Base-by-base conservation (phyloP, 1,140 invertebrate species). In the Leucophenga varia region DNA sequence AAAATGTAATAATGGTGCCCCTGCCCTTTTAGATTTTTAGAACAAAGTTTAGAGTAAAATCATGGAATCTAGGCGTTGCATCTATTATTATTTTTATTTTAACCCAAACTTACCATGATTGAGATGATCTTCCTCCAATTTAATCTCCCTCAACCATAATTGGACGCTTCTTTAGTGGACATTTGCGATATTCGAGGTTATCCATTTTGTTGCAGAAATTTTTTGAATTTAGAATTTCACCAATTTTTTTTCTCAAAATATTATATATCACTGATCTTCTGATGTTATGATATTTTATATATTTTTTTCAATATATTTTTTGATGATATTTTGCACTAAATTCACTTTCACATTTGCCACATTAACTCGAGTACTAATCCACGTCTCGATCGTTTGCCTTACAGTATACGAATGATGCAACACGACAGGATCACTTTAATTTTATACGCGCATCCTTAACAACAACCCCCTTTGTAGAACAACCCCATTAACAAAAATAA, bases 121-220 rank as follows among this genome's bases (percentile, higher is more conserved):
- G 18, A 72, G 30, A 22, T 57, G 54, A 49, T 69, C 55, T 36
- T 49, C 61, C 5, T 37, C 32, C 78, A 79, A 65, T 39, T 70
- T n/a, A n/a, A n/a, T n/a, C n/a, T n/a, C n/a, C 55, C 79, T 79
- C 61, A 41, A 71, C 31, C 17, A 79, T 78, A 58, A 92, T 86
- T 34, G 90, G 90, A 71, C 90, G 82, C 79, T 93, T 94, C 74
- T 93, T 94, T 20, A 93, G 80, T 70, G 90, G 91, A 69, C 90
- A 92, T 77, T 90, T 85, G 65, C 87, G 90, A 43, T 71, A 73
- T 31, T 73, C 57, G 21, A 61, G 51, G 40, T 71, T 73, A 70
- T 73, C 65, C 70, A 73, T 73, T 18, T 42, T 28, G 34, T 14
- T 42, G n/a, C n/a, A n/a, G n/a, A n/a, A n/a, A n/a, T n/a, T n/a